Conservation (phyloP, 2,113 vertebrate species). For the Columbina picui region DNA sequence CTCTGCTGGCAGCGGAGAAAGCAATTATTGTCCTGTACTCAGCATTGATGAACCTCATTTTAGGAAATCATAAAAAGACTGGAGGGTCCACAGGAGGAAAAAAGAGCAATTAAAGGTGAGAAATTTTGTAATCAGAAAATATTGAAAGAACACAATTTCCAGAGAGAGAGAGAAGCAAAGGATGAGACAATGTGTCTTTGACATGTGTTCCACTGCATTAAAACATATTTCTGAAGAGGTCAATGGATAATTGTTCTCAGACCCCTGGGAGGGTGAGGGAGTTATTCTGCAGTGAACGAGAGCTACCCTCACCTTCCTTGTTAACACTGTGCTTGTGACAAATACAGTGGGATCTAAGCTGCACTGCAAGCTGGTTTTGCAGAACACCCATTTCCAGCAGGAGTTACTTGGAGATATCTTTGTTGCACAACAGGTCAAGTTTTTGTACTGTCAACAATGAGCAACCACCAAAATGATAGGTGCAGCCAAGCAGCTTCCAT, state of each 20-base stretch:
- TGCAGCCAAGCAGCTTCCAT: neutral
- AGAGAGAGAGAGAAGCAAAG: neutral
- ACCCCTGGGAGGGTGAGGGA: neutral
- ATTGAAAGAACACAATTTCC: neutral
- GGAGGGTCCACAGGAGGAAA: neutral
- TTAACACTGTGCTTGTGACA: neutral
- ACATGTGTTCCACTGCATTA: neutral
- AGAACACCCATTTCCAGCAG: neutral
- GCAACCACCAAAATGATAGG: neutral
- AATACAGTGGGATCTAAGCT: neutral
- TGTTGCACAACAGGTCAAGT: neutral
- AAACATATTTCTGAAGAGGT: neutral
- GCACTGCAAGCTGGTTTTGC: neutral
- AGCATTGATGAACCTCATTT: neutral
- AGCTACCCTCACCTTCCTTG: neutral
- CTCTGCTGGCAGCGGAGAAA: neutral
- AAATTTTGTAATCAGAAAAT: neutral
- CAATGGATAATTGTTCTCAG: neutral
- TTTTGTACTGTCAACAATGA: neutral
- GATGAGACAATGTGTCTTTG: neutral
- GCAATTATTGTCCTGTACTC: neutral
- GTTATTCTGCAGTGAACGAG: neutral
- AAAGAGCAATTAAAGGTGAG: conserved; percentile 18
- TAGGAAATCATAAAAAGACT: conserved; percentile 20
- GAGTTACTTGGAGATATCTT: neutral